A percentile compares a stretch with the other conserved stretches of the same genome.
Conservation (phyloP, 2,888 invertebrate genomes). For the Amblyjoppa proteus region DNA sequence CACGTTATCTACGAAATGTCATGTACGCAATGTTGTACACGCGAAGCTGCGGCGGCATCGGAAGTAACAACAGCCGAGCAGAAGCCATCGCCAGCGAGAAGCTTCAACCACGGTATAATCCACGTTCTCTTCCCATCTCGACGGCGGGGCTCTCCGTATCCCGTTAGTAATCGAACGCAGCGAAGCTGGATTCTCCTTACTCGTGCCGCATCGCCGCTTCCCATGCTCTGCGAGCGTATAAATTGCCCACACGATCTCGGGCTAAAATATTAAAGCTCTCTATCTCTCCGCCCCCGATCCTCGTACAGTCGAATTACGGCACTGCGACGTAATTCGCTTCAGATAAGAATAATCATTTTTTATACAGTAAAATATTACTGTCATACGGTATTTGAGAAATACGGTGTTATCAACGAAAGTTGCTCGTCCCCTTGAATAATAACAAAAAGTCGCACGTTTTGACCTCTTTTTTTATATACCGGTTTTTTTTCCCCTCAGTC, state of each 20-base stretch:
- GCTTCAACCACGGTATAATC: neutral
- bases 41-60: conserved; percentile 21
- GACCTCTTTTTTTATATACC: neutral
- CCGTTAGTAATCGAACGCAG: conserved; percentile 5
- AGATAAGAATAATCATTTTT: neutral
- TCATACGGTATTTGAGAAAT: too few species aligned
- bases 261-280: conserved; percentile 5
- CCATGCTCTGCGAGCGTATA: neutral
- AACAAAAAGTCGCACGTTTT: neutral
- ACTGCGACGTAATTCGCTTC: neutral
- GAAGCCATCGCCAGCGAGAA: neutral
- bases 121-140: neutral
- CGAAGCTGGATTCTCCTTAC: neutral
- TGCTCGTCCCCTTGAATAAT: neutral
- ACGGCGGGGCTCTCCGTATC: neutral
- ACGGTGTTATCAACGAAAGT: neutral
- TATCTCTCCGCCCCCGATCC: neutral
- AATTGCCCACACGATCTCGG: conserved; percentile 6
- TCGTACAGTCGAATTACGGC: neutral
- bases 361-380: neutral
- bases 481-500: neutral
- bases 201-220: neutral
- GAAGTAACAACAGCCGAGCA: conserved; percentile 17
- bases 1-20: conserved; percentile 63
- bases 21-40: conserved; percentile 45